phyloP scores from a whole-genome alignment of 2,113 vertebrate genomes.

The Manacus vitellinus region DNA sequence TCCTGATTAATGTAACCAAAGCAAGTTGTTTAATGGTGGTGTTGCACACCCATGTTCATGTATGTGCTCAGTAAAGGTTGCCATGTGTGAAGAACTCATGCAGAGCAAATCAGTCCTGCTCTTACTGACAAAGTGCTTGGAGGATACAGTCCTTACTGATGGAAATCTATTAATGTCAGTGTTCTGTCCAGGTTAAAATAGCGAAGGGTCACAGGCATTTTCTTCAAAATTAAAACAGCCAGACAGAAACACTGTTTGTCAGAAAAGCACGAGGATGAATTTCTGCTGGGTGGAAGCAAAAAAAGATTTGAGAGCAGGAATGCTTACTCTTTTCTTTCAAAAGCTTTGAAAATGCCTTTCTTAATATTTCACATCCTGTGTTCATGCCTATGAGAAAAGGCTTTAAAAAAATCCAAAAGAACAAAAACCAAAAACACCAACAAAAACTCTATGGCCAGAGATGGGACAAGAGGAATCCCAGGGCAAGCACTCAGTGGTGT shows the following conservation, averaged over 20 bases:
- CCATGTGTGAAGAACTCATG: neutral
- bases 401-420: fast-evolving
- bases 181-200: neutral
- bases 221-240: neutral
- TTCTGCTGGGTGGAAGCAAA: neutral
- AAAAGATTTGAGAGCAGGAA: neutral
- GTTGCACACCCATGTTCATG: neutral
- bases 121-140: neutral
- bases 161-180: neutral
- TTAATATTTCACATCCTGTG: neutral
- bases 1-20: neutral
- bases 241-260: neutral
- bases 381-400: neutral
- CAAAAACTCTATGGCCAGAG: neutral
- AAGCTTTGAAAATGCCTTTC: neutral
- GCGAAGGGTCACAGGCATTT: neutral
- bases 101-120: neutral
- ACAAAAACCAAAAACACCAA: too few species aligned
- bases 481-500: neutral
- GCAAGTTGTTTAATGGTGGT: neutral
- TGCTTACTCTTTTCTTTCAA: neutral
- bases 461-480: neutral
- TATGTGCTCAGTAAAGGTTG: neutral
- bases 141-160: neutral
- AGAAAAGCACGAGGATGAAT: neutral